Base-by-base conservation (phyloP, 2,113 vertebrate genomes). In the Gymnarchus niloticus region DNA sequence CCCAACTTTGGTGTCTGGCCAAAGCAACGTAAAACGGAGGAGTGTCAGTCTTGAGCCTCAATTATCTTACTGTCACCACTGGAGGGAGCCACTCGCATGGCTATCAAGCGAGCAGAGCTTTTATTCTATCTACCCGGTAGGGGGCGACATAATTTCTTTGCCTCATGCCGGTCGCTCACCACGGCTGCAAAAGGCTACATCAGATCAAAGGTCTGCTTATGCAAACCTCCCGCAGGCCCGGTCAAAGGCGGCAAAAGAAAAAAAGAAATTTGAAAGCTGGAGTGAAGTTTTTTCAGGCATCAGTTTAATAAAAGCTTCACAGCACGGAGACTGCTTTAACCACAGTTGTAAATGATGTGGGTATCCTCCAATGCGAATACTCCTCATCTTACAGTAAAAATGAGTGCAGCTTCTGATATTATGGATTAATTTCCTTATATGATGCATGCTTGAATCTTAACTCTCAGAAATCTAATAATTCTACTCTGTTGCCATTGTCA, bases 31-130 rank as follows among this genome's bases (percentile, higher is more conserved):
- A 17, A 69, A 37, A 37, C n/a, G n/a, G n/a, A n/a, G n/a, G n/a
- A 37, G 28, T 14, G 28, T 69, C 19, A 69, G 3, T 25, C 10
- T 25, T 37, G 12, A 78, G 3, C 46, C n/a, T 10, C 19, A 12
- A 59, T 49, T 33, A 10, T 37, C 44, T 76, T 2, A 41, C 4
- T 61, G 41, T 51, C 56, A 86, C 85, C 85, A 86, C 77, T 37
- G 21, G 85, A 86, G 85, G 77, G 85, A 49, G 76, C 25, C 56
- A 76, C 6, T 81, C 21, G 33, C 77, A n/a, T 57, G 44, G 41
- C 56, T 81, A 78, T 25, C 52, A 41, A 12, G 25, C 57, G 4
- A 49, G 6, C 8, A 12, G 3, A 7, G 23, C 9, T 69, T 57
- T 14, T 21, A n/a, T 44, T 48, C 44, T 61, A 25, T 84, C 21